Base-by-base conservation (phyloP, 1,140 invertebrate species). In the Leptestheria dahalacensis region DNA sequence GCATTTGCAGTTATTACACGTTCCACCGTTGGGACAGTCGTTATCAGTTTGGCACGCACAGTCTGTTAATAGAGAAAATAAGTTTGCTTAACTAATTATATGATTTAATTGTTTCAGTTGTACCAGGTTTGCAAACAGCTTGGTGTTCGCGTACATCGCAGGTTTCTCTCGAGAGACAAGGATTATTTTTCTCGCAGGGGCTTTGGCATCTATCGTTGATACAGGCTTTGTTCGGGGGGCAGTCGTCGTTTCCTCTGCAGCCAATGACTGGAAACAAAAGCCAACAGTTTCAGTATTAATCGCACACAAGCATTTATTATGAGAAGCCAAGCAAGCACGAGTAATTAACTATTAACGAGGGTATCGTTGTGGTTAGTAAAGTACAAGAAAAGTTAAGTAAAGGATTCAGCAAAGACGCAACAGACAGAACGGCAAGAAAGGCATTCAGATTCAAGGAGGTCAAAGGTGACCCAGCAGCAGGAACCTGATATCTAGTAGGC, bases 101-200 rank as follows among this genome's bases (percentile, higher is more conserved):
- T 66, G 59, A 9, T 23, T 21, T 59, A 2, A n/a, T n/a, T n/a
- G 21, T 23, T 4, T 18, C 2, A 23, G n/a, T 56, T 18, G 11
- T 47, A 60, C 48, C 26, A 78, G 82, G 81, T 21, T 83, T 77
- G 66, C 86, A 89, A 54, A 86, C 78, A 24, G 86, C 82, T 67
- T 83, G 80, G 71, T 89, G 86, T 66, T 84, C 73, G 63, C 84
- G 73, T 23, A 88, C 84, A 63, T 81, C 81, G 68, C 87, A 90
- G 49, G 84, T 82, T 61, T 86, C 76, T 25, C 61, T 61, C 3
- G 55, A 60, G 21, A 64, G 53, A 50, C 70, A 69, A 11, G 68
- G 57, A 59, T 59, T 53, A 52, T 58, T 61, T 20, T 57, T 56
- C 26, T 59, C 74, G 68, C 84, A 87, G 12, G 84, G 85, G 70